A percentile compares a stretch with the other conserved stretches of the same genome.
phyloP scores from a whole-genome alignment of 2,888 invertebrate genomes.

The Drosophila barbarae region DNA sequence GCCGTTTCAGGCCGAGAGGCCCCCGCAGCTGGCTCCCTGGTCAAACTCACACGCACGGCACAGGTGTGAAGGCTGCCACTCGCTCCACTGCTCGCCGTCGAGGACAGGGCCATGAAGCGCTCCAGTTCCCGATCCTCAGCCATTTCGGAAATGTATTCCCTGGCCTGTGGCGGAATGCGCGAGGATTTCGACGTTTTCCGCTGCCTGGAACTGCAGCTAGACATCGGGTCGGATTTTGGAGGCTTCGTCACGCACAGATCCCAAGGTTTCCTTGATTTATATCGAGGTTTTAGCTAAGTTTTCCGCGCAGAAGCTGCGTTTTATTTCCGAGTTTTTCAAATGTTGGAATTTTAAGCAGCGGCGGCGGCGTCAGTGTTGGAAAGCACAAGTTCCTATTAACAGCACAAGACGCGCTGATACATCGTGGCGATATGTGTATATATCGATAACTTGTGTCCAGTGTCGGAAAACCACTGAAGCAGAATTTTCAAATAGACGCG shows the following conservation, averaged over 20 bases:
- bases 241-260: background rate
- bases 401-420: constrained; percentile 3
- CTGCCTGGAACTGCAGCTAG: constrained; percentile 4
- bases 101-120: constrained; percentile 60
- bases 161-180: constrained; percentile 58
- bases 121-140: constrained; percentile 59
- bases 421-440: background rate
- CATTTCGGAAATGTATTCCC: constrained; percentile 54
- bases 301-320: constrained; percentile 5
- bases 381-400: background rate
- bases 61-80: constrained; percentile 51
- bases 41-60: background rate
- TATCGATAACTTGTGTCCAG: constrained; percentile 3
- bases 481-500: constrained; percentile 26
- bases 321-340: constrained; percentile 10
- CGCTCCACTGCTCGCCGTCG: constrained; percentile 56
- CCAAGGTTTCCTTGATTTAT: background rate
- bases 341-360: constrained; percentile 14
- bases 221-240: constrained; percentile 11
- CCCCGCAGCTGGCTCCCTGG: background rate
- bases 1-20: constrained; percentile 2
- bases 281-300: background rate
- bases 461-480: constrained; percentile 3
- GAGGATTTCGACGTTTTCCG: constrained; percentile 29
- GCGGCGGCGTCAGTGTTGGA: constrained; percentile 15